A percentile compares a stretch with the other conserved stretches of the same genome.
phyloP scores from a whole-genome alignment of 2,113 vertebrate species.

The Cnemophilus loriae region DNA sequence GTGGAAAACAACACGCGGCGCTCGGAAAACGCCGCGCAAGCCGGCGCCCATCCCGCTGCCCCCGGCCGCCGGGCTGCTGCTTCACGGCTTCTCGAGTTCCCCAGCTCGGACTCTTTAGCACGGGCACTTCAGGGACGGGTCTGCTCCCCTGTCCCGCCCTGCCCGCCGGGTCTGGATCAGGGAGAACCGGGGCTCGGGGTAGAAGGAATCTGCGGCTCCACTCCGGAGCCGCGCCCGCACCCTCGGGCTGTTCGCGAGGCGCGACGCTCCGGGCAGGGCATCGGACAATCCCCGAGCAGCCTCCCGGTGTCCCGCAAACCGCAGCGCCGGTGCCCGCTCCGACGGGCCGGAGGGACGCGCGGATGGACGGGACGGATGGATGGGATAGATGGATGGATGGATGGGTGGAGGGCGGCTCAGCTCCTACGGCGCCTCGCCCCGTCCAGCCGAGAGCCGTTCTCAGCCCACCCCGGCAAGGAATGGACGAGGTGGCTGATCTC shows the following conservation, averaged over 20 bases:
- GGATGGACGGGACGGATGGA: background rate
- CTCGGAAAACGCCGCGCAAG: background rate
- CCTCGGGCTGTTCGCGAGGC: background rate
- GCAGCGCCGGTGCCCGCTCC: background rate
- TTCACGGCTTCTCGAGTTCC: background rate
- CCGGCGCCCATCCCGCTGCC: background rate
- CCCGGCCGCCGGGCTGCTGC: background rate
- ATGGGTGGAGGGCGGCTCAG: background rate
- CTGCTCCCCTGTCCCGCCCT: background rate
- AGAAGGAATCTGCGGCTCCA: background rate
- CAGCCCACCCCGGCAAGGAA: background rate
- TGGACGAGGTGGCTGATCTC: background rate
- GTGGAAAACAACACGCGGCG: background rate
- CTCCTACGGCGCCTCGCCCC: background rate
- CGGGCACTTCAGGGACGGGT: background rate
- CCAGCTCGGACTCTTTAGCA: background rate
- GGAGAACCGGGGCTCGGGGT: background rate
- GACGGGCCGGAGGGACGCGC: accelerated
- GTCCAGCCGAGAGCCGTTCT: background rate
- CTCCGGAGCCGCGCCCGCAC: background rate
- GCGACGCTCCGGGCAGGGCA: background rate
- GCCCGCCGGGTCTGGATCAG: background rate
- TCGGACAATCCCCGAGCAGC: background rate
- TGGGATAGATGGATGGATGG: too few relatives aligned
- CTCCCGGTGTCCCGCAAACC: background rate